Base-by-base conservation (phyloP, 2,797 vertebrate species). In the Tokudaia muenninki region DNA sequence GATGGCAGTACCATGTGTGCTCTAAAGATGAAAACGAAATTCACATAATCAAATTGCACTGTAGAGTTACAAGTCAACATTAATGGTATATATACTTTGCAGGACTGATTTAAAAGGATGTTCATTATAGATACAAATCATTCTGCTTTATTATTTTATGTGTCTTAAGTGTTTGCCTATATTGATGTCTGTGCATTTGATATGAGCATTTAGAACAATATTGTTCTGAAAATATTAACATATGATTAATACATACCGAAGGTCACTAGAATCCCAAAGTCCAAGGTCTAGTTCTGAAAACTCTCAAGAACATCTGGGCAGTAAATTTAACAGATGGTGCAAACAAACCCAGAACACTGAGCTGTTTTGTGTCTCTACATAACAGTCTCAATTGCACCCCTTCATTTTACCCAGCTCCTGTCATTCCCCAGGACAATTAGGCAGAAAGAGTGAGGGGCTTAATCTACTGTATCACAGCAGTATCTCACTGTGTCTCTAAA, bases 1-100 rank as follows among this genome's bases (percentile, higher is more conserved):
- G 91, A 95, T 93, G 83, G 96, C 81, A 95, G 44, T 44, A 57
- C 14, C 61, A 37, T 78, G 79, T 90, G 92, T 96, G 52, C 92
- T 95, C 79, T 91, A 55, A 96, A 93, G 92, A 89, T 44, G 52
- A 87, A 96, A 94, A 95, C 95, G 81, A 92, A 96, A 97, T 94
- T 91, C 47, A 44, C 91, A 55, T 52, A 57, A 92, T 96, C 78
- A 91, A 96, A 87, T 41, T 92, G 82, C 95, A n/a, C 61, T 94
- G 24, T 61, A 65, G 47, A 11, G 87, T 80, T 91, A 44, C 7
- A 95, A 70, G 95, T 95, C 19, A 83, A 86, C 59, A 74, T 92
- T 80, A 11, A 67, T 93, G 50, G 90, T 86, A 84, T 83, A 83
- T n/a, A 91, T 41, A 89, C 79, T 70, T 78, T 93, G 44, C 24